Evolutionary conservation across 2,113 vertebrate species (phyloP).

Genomic region (Hydrochoerus hydrochaeris): DNA sequence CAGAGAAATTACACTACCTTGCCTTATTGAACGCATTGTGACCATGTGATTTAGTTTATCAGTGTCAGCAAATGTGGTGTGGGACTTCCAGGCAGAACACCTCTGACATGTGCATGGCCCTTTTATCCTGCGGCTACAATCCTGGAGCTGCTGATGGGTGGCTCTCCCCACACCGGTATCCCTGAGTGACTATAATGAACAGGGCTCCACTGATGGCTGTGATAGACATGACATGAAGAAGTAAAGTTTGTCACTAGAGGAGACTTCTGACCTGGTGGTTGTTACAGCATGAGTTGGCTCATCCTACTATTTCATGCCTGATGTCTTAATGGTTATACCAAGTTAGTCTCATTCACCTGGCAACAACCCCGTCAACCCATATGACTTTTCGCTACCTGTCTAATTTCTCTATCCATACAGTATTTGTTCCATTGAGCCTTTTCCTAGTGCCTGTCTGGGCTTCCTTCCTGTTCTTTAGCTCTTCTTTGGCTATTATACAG

Average conservation of each 20-base stretch:
- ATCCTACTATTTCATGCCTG: not conserved
- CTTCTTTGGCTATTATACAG: not conserved
- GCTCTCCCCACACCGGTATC: too few species aligned
- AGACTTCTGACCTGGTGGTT: not conserved
- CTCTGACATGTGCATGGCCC: not conserved
- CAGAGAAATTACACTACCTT: not conserved
- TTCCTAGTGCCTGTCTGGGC: not conserved
- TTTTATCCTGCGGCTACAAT: not conserved
- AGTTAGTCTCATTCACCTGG: not conserved
- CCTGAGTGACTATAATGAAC: not conserved
- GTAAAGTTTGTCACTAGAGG: not conserved
- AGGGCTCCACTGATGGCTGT: not conserved
- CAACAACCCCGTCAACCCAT: not conserved
- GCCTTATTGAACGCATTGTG: not conserved
- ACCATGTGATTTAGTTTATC: not conserved
- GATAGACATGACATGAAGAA: not conserved
- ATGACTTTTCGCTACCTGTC: not conserved
- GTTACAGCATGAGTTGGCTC: too few species aligned
- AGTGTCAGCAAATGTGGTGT: not conserved
- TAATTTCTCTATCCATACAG: not conserved
- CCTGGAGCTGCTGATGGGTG: not conserved
- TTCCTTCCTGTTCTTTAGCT: not conserved
- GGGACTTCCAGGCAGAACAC: not conserved
- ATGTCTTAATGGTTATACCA: not conserved
- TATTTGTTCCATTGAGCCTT: fast-evolving